A percentile compares a stretch with the other conserved stretches of the same genome.
phyloP scores from a whole-genome alignment of 2,797 vertebrate genomes.

The Myripristis murdjan region DNA sequence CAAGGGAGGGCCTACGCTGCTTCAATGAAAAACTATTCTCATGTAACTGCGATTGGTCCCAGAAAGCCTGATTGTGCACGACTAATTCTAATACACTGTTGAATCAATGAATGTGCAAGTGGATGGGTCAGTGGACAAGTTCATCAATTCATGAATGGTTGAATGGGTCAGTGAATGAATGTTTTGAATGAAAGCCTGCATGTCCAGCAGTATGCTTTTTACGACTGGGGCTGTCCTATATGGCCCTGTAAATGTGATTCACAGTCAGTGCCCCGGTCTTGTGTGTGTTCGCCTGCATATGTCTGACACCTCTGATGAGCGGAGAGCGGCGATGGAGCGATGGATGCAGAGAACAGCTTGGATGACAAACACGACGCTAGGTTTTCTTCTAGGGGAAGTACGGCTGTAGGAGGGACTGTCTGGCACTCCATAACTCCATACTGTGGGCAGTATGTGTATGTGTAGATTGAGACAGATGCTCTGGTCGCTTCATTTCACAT shows the following conservation, averaged over 20 bases:
- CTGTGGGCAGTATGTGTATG: conserved; percentile 47
- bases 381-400: conserved; percentile 34
- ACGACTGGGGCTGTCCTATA: neutral
- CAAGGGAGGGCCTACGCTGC: no score
- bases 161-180: conserved; percentile 11
- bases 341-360: conserved; percentile 58
- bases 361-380: conserved; percentile 54
- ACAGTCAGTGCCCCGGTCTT: neutral
- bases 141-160: neutral
- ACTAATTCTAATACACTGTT: neutral
- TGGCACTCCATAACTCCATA: conserved; percentile 51
- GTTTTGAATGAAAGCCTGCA: conserved; percentile 6
- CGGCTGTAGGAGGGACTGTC: conserved; percentile 67
- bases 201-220: neutral
- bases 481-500: conserved; percentile 43
- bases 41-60: no score
- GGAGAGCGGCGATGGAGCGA: conserved; percentile 19
- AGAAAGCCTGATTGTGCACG: no score
- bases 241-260: conserved; percentile 13
- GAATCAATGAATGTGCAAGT: conserved; percentile 8
- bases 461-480: conserved; percentile 69
- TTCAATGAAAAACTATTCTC: no score
- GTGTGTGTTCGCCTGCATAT: conserved; percentile 3
- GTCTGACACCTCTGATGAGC: conserved; percentile 11
- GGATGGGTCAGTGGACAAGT: neutral